Base-by-base conservation (phyloP, 2,888 invertebrate species). In the Caenorhabditis sp. region DNA sequence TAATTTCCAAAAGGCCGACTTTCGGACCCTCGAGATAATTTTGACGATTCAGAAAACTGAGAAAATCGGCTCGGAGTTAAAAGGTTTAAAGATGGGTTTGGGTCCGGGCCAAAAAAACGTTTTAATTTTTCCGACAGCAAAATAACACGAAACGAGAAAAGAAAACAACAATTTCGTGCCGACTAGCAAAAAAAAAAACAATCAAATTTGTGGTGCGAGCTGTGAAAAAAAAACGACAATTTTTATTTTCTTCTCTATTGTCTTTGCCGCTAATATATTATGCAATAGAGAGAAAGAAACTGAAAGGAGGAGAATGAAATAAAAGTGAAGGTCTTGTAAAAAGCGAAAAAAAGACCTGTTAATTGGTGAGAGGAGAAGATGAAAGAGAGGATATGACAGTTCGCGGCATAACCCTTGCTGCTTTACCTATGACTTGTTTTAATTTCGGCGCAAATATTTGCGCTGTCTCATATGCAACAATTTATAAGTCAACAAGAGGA, bases 401-500 rank as follows among this genome's bases (percentile, higher is more conserved):
- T 23, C 21, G 8, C 21, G 23, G 21, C 21, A 51, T 19, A 50
- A n/a, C 5, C n/a, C 4, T 14, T 12, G 51, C n/a, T 8, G 12
- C 51, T 5, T 17, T 8, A 50, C 50, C 50, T n/a, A 19, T 19
- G 50, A 50, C 17, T n/a, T 14, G 17, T 50, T 50, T 14, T 50
- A n/a, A 14, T 3, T 50, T 14, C 3, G 4, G 17, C 17, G 50
- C 17, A 50, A 19, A 19, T 19, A n/a, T 50, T n/a, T 19, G 50
- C 50, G 50, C 19, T 50, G 50, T n/a, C 17, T n/a, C 50, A 50
- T 50, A n/a, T 50, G 17, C 19, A 43, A 23, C 26, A 43, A 43
- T 24, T 60, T n/a, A 49, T n/a, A 60, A 64, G 21, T 19, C 37
- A 17, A 65, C 21, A 54, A 55, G 43, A 49, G 57, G 26, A 14